Conservation (phyloP, 2,888 invertebrate genomes). For the Heliconius ethilla region DNA sequence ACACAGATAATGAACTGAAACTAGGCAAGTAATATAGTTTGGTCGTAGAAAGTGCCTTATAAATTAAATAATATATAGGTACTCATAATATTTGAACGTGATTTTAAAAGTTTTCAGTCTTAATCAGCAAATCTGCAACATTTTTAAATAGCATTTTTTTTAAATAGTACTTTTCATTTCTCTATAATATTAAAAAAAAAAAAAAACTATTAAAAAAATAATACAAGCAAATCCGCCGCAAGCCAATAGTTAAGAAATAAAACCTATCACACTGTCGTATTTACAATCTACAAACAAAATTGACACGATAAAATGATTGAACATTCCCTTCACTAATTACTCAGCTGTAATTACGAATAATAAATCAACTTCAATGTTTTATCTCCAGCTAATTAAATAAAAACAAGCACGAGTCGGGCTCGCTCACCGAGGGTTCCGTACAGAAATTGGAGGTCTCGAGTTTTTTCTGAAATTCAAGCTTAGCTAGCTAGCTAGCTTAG, state of each 20-base stretch:
- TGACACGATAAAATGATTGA: conserved; percentile 23
- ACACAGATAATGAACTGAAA: neutral
- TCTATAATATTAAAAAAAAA: too few species aligned
- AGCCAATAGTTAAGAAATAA: neutral
- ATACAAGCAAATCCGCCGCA: neutral
- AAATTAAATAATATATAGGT: neutral
- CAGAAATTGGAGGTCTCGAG: too few species aligned
- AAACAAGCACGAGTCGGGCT: too few species aligned
- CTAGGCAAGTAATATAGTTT: neutral
- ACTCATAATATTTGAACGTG: too few species aligned
- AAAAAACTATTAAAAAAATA: neutral
- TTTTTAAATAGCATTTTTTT: too few species aligned
- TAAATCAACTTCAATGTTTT: conserved; percentile 67
- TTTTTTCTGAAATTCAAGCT: too few species aligned
- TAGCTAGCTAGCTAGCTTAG: too few species aligned
- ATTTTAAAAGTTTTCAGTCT: too few species aligned
- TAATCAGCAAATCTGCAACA: too few species aligned
- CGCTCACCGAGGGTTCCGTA: too few species aligned
- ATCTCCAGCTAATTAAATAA: conserved; percentile 70
- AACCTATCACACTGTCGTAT: neutral
- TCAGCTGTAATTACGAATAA: conserved; percentile 57
- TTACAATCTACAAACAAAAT: conserved; percentile 17
- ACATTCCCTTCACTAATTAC: conserved; percentile 38
- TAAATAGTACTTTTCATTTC: too few species aligned
- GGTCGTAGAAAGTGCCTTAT: neutral